Base-by-base conservation (phyloP, 1,140 invertebrate genomes). In the Anastrepha ludens region DNA sequence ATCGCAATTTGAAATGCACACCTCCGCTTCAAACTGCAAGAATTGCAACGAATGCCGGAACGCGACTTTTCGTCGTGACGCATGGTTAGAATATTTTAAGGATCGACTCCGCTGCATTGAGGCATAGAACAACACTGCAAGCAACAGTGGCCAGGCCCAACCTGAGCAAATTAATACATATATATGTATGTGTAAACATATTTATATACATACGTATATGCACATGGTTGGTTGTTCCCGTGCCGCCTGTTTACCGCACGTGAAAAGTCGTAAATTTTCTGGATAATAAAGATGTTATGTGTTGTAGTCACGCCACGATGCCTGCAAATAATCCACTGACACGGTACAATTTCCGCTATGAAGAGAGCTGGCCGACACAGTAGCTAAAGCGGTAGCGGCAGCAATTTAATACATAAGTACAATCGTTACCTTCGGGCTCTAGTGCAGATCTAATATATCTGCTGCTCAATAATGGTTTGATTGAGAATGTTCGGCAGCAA, bases 1-100 rank as follows among this genome's bases (percentile, higher is more conserved):
- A 67, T 67, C 65, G 65, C 39, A 67, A 67, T 67, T 67, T 67
- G 65, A 67, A 67, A 67, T 67, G 65, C 65, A 67, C 65, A 67
- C 65, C 65, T 67, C 65, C 65, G 65, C 65, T 29, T 20, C 65
- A 67, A 67, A 67, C 65, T 67, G 20, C 29, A 67, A 67, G 65
- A 39, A 39, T 67, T 67, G 29, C 65, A 67, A 67, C 65, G 39
- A 11, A 67, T 11, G 65, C 65, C 65, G 65, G 65, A 67, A 67
- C 65, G 65, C 65, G 65, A 67, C 65, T 20, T 67, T 67, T 67
- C 29, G 65, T 67, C 65, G 65, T 67, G 65, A 67, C 65, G 65
- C 65, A 67, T 67, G 65, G 65, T 29, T 20, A 67, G 65, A 67
- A 67, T 67, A 67, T 67, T 67, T 67, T 67, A 67, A 67, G 65